These are phyloP conservation scores for Aleadryas rufinucha DNA, from an alignment of 2,113 vertebrate genomes.

Conservation along the genomic window DNA sequence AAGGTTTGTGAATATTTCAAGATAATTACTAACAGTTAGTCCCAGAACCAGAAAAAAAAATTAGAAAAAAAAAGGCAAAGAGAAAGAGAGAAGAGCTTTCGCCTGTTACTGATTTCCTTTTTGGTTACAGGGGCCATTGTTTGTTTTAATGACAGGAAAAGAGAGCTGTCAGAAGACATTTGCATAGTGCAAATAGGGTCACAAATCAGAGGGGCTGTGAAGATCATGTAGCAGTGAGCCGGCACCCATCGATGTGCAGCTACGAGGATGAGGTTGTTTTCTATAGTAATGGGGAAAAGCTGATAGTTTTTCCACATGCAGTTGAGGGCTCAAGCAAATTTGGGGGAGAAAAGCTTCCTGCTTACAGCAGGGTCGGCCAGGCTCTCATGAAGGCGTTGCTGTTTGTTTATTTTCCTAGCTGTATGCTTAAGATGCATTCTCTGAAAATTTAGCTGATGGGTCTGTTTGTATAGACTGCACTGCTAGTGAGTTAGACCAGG, in stretches of 20 bases:
- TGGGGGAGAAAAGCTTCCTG: background rate
- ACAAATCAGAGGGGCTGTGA: conserved; percentile 31
- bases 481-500: conserved; percentile 52
- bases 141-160: conserved; percentile 67
- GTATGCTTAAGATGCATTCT: conserved; percentile 37
- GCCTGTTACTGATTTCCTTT: conserved; percentile 62
- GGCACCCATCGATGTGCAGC: background rate
- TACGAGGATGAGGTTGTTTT: background rate
- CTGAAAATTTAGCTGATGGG: conserved; percentile 39
- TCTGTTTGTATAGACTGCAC: conserved; percentile 54
- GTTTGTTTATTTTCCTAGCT: conserved; percentile 47
- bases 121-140: conserved; percentile 57
- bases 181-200: conserved; percentile 64
- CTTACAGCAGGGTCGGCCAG: background rate
- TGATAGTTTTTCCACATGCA: background rate
- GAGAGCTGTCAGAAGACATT: conserved; percentile 62
- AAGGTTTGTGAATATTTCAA: conserved; percentile 29
- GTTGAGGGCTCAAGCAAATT: background rate
- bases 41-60: background rate
- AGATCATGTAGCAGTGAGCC: background rate
- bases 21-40: conserved; percentile 43
- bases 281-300: background rate
- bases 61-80: background rate
- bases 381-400: background rate
- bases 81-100: conserved; percentile 21